Evolutionary conservation across 2,797 vertebrate genomes (phyloP), one percentile per base, ranked within the genome.

Genomic region (Phaenicophaeus curvirostris): DNA sequence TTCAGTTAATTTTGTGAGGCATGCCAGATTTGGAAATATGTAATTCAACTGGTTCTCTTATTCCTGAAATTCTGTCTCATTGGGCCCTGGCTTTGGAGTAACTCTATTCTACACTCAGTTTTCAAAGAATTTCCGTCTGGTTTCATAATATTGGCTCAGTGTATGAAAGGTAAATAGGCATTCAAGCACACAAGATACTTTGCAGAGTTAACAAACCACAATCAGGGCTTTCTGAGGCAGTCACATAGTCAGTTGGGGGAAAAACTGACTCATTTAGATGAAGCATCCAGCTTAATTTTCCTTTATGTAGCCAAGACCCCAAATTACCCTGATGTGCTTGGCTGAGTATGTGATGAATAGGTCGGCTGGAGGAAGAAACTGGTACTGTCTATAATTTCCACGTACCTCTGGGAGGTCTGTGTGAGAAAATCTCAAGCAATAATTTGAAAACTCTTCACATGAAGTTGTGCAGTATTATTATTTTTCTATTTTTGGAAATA

Each of bases 241-340:
- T 87, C 76, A 84, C 50, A 86, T 61, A 87, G 58, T 66, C 62
- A 80, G 5, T 1, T 73, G 31, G 48, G 46, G 94, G 65, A 93
- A 94, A 96, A 93, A 67, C 23, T 91, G 54, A 89, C 78, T 95
- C 75, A 85, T 72, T 80, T 89, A 53, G 55, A 72, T 58, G 51
- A 92, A 91, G 24, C 67, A 79, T 91, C 79, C 94, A 94, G 83
- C 67, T 78, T 79, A 31, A 15, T 90, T 94, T 92, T 91, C 63
- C 42, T 76, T 81, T 39, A 35, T 16, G 37, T 39, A 92, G 73
- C 89, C 91, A 96, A 91, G 89, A 86, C 83, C 85, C 71, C 74
- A 94, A 86, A 93, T 82, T 94, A 82, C 93, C 74, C 94, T 88
- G 63, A 58, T 94, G 50, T 93, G 55, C 66, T 95, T 95, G 92